phyloP scores from a whole-genome alignment of 2,888 invertebrate species.

The Athalia circularis region DNA sequence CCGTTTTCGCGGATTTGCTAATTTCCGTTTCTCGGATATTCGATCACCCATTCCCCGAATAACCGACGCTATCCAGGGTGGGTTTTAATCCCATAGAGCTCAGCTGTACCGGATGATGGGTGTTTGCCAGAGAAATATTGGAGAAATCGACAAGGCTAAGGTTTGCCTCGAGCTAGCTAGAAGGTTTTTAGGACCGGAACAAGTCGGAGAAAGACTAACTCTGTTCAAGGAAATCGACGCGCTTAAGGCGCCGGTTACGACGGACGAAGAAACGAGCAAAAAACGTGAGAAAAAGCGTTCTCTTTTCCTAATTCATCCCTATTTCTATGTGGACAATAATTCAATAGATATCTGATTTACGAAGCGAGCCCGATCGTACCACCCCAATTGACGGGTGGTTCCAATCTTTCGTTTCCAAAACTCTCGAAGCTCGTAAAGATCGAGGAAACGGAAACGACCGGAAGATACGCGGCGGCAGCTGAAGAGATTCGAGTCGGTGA shows the following conservation, averaged over 20 bases:
- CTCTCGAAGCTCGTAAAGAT: conserved; percentile 80
- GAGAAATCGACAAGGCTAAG: conserved; percentile 79
- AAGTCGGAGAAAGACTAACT: conserved; percentile 69
- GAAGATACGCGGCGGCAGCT: conserved; percentile 83
- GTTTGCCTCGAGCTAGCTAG: conserved; percentile 81
- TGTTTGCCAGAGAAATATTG: conserved; percentile 80
- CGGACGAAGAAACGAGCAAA: conserved; percentile 50
- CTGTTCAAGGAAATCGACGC: conserved; percentile 74
- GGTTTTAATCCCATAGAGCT: conserved; percentile 73
- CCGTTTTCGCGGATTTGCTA: too few relatives aligned
- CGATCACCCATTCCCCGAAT: too few relatives aligned
- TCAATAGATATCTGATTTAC: too few relatives aligned
- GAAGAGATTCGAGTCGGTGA: conserved; percentile 82
- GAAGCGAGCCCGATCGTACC: conserved; percentile 2
- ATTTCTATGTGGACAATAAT: too few relatives aligned
- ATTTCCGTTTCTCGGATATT: too few relatives aligned
- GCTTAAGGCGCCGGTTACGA: conserved; percentile 58
- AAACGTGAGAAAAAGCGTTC: conserved; percentile 62
- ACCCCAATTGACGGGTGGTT: conserved; percentile 75
- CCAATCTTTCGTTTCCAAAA: conserved; percentile 76
- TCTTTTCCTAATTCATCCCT: too few relatives aligned
- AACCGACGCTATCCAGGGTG: too few relatives aligned
- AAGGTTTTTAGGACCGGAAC: conserved; percentile 76
- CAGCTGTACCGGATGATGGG: conserved; percentile 84
- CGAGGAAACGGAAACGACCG: conserved; percentile 78